Evolutionary conservation across 2,797 vertebrate genomes (phyloP), one percentile per base, ranked within the genome.

Genomic region (Pipistrellus kuhlii): DNA sequence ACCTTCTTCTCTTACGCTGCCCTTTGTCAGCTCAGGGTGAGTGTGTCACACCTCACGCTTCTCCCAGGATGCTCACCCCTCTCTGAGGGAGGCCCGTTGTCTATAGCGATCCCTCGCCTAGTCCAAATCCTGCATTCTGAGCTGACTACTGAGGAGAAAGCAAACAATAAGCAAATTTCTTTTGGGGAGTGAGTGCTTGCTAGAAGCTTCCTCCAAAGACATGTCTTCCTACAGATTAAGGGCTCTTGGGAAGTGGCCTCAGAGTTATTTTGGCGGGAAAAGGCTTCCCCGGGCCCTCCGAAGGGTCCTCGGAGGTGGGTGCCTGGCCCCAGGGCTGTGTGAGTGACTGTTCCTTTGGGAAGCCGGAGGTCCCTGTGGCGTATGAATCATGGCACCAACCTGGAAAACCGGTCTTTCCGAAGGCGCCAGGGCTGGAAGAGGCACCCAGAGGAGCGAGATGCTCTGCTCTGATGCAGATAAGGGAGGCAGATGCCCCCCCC

Each of bases 381-480:
- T 25, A 2, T 13, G 30, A 7, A 18, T 5, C 3, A 20, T 1
- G 20, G 64, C 0, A 0, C 66, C 20, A 30, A 44, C 71, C 59
- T 76, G 51, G 44, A 41, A 53, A 55, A 4, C 53, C 0, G 2
- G 55, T 76, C 17, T 44, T 38, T 25, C 8, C 7, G 21, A 55
- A 44, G 46, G 32, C 6, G 12, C 57, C 23, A 0, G 4, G 62
- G 35, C 15, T 1, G 23, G 59, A 27, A 21, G n/a, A 68, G 14
- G 2, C 14, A 4, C 35, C 78, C 86, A 20, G 0, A 10, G 64
- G 32, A 9, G 38, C 0, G 3, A 44, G 59, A 6, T n/a, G 0
- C 11, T 25, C 48, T 57, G 20, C 7, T 75, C 35, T 32, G 38
- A 32, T 32, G 38, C 57, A 41, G 68, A 7, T 25, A 17, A 23